Evolutionary conservation across 2,888 invertebrate species (phyloP).

Genomic region (Limulus polyphemus): DNA sequence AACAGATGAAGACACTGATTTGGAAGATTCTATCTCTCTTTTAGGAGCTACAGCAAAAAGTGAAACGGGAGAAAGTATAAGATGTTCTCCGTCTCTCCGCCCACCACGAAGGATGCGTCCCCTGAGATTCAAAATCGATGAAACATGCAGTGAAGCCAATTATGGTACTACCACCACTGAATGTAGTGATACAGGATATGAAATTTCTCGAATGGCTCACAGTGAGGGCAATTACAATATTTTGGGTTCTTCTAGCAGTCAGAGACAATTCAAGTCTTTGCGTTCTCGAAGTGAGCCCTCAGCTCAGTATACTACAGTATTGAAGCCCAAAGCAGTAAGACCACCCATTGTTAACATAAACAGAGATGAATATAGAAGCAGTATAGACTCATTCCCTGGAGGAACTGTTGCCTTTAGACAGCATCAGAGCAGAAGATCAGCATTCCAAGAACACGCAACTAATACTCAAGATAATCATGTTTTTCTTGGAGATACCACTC

Average conservation of each 20-base stretch:
- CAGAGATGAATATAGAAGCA: slow-evolving; percentile 17
- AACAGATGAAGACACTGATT: no score
- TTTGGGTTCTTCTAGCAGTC: neutral
- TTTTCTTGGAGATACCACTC: slow-evolving; percentile 20
- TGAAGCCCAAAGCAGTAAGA: slow-evolving; percentile 25
- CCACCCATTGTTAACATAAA: slow-evolving; percentile 14
- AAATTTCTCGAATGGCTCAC: no score
- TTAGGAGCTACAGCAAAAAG: no score
- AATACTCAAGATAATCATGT: slow-evolving; percentile 11
- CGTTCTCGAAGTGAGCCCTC: slow-evolving; percentile 20
- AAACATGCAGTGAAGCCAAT: slow-evolving; percentile 9
- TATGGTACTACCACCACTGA: no score
- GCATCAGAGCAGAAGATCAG: no score
- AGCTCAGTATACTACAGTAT: slow-evolving; percentile 19
- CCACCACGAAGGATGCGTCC: slow-evolving; percentile 10
- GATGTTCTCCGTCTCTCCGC: slow-evolving; percentile 6
- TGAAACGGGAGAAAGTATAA: no score
- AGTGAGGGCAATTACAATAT: no score
- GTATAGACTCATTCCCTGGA: slow-evolving; percentile 20
- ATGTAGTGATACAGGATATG: no score
- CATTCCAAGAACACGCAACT: no score
- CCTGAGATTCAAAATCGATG: slow-evolving; percentile 12
- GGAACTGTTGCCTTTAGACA: slow-evolving; percentile 10
- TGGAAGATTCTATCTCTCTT: no score
- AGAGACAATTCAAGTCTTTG: slow-evolving; percentile 12